Percentiles rank a stretch among this genome's conserved stretches.
Conservation (phyloP, 2,113 vertebrate species). For the Himantopus leucocephalus region DNA sequence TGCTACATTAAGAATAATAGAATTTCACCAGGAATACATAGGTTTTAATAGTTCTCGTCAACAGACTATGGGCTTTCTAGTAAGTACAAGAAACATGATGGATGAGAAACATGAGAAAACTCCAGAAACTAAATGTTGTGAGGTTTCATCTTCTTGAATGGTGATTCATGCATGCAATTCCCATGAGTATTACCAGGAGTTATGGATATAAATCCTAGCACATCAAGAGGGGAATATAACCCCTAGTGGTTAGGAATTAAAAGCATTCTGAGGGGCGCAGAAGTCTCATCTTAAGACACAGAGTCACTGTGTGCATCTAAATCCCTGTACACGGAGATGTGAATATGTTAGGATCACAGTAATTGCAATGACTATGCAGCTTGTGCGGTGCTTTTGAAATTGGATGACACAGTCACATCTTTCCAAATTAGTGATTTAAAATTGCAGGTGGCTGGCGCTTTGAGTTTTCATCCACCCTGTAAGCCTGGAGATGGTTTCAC, state of each 20-base stretch:
- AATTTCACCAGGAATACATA: neutral
- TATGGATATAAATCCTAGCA: conserved; percentile 22
- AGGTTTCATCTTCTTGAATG: neutral
- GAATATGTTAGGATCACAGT: neutral
- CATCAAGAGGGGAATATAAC: conserved; percentile 21
- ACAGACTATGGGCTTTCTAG: neutral
- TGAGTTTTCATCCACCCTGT: conserved; percentile 20
- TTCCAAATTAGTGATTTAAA: neutral
- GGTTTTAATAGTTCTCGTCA: neutral
- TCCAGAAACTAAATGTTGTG: neutral
- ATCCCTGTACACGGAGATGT: neutral
- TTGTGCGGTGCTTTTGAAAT: neutral
- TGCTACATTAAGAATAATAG: neutral
- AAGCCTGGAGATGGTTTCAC: conserved; percentile 13
- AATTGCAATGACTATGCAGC: neutral
- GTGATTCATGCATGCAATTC: conserved; percentile 35
- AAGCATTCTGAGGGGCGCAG: conserved; percentile 25
- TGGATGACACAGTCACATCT: neutral
- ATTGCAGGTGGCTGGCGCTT: conserved; percentile 37
- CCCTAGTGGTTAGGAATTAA: conserved; percentile 31
- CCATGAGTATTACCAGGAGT: conserved; percentile 18
- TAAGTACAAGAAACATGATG: neutral
- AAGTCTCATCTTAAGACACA: conserved; percentile 17
- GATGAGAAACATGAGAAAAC: neutral
- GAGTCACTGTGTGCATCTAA: neutral